Base-by-base conservation (phyloP, 2,888 invertebrate genomes). In the Stegophylla sp. region DNA sequence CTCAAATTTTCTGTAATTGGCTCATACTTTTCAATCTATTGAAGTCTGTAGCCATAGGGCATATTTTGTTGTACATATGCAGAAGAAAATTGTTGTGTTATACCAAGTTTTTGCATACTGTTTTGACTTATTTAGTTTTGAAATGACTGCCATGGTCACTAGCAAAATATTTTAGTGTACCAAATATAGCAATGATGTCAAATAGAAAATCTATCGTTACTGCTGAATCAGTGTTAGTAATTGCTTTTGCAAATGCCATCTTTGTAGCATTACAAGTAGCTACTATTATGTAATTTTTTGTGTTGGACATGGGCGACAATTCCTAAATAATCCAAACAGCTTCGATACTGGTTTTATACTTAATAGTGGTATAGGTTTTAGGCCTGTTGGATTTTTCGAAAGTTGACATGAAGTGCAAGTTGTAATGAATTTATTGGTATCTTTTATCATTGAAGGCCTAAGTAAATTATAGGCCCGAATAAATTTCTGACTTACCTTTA, bases 311-410 rank as follows among this genome's bases (percentile, higher is more conserved):
- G 17, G 53, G 48, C 9, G 71, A 26, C 43, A 77, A 64, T n/a
- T 51, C 77, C 82, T n/a, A 77, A 34, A 45, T 67, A 82, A 23
- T 82, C 82, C 17, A 82, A 45, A 1, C n/a, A n/a, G n/a, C n/a
- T n/a, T n/a, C n/a, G n/a, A n/a, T n/a, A n/a, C n/a, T n/a, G n/a
- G n/a, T n/a, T n/a, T n/a, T n/a, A n/a, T n/a, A n/a, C n/a, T n/a
- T n/a, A n/a, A n/a, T n/a, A n/a, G n/a, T n/a, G n/a, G n/a, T n/a
- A n/a, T n/a, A n/a, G n/a, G n/a, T n/a, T n/a, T n/a, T n/a, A n/a
- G n/a, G n/a, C n/a, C n/a, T n/a, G n/a, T n/a, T n/a, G n/a, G n/a
- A n/a, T n/a, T n/a, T n/a, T n/a, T n/a, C n/a, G n/a, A n/a, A n/a
- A n/a, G n/a, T n/a, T n/a, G n/a, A n/a, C n/a, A n/a, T n/a, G n/a